Evolutionary conservation across 2,888 invertebrate genomes (phyloP).

Genomic region (Hydraecia micacea): DNA sequence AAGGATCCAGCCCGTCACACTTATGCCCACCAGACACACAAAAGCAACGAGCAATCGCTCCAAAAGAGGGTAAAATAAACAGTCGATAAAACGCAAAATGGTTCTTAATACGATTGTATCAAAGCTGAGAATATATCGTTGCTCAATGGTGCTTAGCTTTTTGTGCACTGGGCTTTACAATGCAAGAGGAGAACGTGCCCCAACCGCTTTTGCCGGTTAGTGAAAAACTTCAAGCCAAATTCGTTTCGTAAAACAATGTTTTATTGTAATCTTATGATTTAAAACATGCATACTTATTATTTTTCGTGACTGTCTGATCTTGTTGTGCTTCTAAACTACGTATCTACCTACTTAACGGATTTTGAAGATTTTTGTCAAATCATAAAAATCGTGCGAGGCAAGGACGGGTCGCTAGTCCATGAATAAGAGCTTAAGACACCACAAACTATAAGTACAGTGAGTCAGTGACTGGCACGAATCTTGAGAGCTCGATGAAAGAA

Average conservation of each 20-base stretch:
- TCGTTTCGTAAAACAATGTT: slow-evolving; percentile 69
- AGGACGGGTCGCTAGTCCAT: background rate
- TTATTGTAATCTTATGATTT: slow-evolving; percentile 44
- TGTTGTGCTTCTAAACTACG: background rate
- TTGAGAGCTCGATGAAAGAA: background rate
- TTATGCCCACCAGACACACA: slow-evolving; percentile 87
- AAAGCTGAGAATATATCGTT: slow-evolving; percentile 77
- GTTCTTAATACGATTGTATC: slow-evolving; percentile 75
- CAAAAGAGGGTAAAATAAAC: slow-evolving; percentile 77
- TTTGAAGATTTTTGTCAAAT: background rate
- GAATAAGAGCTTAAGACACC: slow-evolving; percentile 3
- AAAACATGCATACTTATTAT: slow-evolving; percentile 22
- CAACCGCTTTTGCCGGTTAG: slow-evolving; percentile 86
- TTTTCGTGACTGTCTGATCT: background rate
- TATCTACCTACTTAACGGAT: background rate
- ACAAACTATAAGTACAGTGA: background rate
- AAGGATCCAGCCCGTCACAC: slow-evolving; percentile 89
- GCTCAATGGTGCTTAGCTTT: slow-evolving; percentile 72
- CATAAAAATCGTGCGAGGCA: background rate
- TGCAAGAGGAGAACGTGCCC: slow-evolving; percentile 88
- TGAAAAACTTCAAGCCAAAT: slow-evolving; percentile 79
- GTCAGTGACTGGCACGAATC: slow-evolving; percentile 12
- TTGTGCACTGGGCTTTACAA: slow-evolving; percentile 75
- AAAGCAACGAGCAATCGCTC: slow-evolving; percentile 81
- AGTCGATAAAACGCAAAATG: slow-evolving; percentile 73